Percentiles rank a stretch among this genome's conserved stretches.
Conservation (phyloP, 2,888 invertebrate genomes). For the Xanthia icteritia region DNA sequence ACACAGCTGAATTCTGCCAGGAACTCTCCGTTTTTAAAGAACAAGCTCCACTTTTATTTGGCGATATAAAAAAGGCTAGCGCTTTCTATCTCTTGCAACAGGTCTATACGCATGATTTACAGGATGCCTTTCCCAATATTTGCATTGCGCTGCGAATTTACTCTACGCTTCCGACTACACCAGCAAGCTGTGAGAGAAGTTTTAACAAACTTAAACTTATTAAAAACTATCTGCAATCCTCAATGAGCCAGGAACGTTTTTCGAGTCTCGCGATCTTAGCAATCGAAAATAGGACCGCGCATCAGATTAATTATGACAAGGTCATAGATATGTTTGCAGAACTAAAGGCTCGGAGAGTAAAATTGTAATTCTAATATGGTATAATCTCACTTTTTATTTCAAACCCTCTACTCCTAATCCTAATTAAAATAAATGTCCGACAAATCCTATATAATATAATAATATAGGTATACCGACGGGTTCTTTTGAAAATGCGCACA, state of each 20-base stretch:
- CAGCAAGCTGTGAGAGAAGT: background rate
- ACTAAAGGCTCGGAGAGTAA: too few species aligned
- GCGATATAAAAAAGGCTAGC: background rate
- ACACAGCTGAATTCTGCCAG: background rate
- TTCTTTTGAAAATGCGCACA: too few species aligned
- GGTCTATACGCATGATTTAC: too few species aligned
- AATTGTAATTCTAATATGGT: too few species aligned
- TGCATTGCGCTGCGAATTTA: too few species aligned
- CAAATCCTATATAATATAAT: too few species aligned
- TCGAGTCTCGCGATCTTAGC: background rate
- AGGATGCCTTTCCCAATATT: too few species aligned
- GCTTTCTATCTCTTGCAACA: too few species aligned
- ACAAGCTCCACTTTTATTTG: background rate
- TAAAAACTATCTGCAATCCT: background rate
- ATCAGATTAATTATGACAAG: background rate
- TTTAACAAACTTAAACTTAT: background rate
- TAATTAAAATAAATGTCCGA: background rate
- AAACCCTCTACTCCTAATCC: background rate
- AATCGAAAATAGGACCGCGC: background rate
- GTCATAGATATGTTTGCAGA: too few species aligned
- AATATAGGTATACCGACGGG: too few species aligned
- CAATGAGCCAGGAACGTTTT: background rate
- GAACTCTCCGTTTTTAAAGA: background rate
- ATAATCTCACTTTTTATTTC: background rate
- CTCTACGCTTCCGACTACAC: too few species aligned